Evolutionary conservation across 2,888 invertebrate species (phyloP).

Genomic region (Drosophila stalkeri): DNA sequence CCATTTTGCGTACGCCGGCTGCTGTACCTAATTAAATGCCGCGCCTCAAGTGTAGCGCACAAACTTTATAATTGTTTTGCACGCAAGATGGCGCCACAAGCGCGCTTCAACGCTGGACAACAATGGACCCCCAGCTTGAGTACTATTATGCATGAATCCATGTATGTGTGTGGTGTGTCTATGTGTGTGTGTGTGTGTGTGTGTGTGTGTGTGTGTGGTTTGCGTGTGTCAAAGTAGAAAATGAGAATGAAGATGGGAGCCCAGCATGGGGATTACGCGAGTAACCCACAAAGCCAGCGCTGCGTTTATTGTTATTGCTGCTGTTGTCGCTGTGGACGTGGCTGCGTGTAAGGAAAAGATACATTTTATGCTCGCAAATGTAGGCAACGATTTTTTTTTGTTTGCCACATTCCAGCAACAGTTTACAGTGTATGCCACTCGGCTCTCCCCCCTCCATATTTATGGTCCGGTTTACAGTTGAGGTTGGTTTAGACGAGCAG

Average conservation of each 20-base stretch:
- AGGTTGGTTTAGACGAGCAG: not conserved
- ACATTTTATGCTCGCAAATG: slow-evolving; percentile 23
- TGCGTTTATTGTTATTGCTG: slow-evolving; percentile 53
- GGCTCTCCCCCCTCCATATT: not conserved
- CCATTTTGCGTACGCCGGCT: slow-evolving; percentile 47
- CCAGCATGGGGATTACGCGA: slow-evolving; percentile 41
- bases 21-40: slow-evolving; percentile 72
- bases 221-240: not conserved
- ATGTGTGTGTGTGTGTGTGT: not conserved
- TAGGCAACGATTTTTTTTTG: slow-evolving; percentile 12
- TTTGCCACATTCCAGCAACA: slow-evolving; percentile 9
- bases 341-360: slow-evolving; percentile 17
- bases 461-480: not conserved
- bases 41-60: slow-evolving; percentile 62
- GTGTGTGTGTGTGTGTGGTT: not conserved
- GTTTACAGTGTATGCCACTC: slow-evolving; percentile 1
- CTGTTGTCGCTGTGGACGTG: slow-evolving; percentile 16
- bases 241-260: slow-evolving; percentile 2
- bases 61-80: slow-evolving; percentile 76
- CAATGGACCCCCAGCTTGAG: slow-evolving; percentile 42
- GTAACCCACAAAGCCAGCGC: slow-evolving; percentile 28
- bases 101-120: slow-evolving; percentile 41
- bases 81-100: slow-evolving; percentile 73
- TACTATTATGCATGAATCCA: slow-evolving; percentile 3
- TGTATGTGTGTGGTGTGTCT: not conserved